Percentiles rank a stretch among this genome's conserved stretches.
phyloP scores from a whole-genome alignment of 2,888 invertebrate species.

The Calliopum simillimum region DNA sequence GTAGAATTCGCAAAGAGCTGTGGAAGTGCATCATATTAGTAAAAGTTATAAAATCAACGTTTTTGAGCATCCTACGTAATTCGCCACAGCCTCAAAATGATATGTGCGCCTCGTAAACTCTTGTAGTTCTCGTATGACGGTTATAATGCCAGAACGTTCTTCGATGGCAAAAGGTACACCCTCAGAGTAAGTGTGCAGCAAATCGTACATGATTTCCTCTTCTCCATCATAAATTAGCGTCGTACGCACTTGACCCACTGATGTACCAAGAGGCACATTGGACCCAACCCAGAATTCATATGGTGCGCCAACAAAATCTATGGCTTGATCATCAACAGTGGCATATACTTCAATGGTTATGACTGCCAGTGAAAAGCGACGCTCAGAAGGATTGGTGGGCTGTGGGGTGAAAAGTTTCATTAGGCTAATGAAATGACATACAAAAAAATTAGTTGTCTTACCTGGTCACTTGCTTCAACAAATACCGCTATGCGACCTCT shows the following conservation, averaged over 20 bases:
- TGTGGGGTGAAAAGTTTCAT: constrained; percentile 54
- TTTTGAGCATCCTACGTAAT: constrained; percentile 58
- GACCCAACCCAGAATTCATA: constrained; percentile 92
- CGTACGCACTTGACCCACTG: constrained; percentile 85
- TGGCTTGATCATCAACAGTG: constrained; percentile 69
- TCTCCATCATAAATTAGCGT: constrained; percentile 77
- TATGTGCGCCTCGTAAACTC: constrained; percentile 78
- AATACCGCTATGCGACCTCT: constrained; percentile 84
- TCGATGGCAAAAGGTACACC: constrained; percentile 95
- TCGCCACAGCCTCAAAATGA: constrained; percentile 86
- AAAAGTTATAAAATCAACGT: background rate
- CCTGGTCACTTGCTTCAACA: constrained; percentile 82
- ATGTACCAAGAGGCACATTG: constrained; percentile 86
- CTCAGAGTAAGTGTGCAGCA: constrained; percentile 87
- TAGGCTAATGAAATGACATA: background rate
- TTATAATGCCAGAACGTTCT: constrained; percentile 87
- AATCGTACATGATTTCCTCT: constrained; percentile 77
- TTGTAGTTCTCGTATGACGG: constrained; percentile 80
- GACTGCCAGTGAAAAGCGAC: constrained; percentile 85
- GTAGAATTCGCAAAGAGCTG: constrained; percentile 63
- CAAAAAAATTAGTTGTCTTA: no score
- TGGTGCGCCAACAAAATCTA: constrained; percentile 86
- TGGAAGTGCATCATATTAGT: background rate
- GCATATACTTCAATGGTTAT: constrained; percentile 82
- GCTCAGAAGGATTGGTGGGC: constrained; percentile 85